phyloP scores from a whole-genome alignment of 2,113 vertebrate genomes.

The Erythrocercus mccallii region DNA sequence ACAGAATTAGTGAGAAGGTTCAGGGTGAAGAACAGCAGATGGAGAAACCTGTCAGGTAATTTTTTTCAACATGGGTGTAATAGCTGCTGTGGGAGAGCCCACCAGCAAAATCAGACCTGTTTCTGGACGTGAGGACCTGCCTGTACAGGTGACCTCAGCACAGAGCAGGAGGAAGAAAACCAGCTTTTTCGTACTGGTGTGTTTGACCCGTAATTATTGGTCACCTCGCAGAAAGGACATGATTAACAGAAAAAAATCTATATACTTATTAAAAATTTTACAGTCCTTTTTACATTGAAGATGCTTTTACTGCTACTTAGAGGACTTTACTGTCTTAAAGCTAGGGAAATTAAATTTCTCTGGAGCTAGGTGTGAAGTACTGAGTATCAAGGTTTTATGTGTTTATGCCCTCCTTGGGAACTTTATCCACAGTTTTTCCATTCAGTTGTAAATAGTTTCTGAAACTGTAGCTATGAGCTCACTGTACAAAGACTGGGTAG shows the following conservation, averaged over 20 bases:
- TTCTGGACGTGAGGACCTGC: neutral
- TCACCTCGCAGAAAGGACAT: neutral
- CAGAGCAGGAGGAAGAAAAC: neutral
- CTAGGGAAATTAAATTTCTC: neutral
- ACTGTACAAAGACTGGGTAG: neutral
- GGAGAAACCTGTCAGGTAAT: neutral
- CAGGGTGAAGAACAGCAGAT: neutral
- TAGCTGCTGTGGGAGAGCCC: neutral
- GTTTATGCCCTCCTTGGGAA: neutral
- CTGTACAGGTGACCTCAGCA: neutral
- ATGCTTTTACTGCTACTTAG: neutral
- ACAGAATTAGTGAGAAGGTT: neutral
- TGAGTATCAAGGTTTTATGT: neutral
- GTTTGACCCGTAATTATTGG: neutral
- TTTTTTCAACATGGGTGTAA: neutral
- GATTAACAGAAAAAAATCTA: neutral
- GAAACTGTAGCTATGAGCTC: neutral
- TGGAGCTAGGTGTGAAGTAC: neutral
- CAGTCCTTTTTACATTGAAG: neutral
- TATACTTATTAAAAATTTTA: neutral
- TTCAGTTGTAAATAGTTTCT: neutral
- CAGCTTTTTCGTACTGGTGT: neutral
- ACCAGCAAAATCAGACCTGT: neutral
- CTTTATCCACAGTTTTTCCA: neutral
- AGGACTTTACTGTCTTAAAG: neutral